A percentile compares a stretch with the other conserved stretches of the same genome.
Conservation (phyloP, 2,888 invertebrate species). For the Papilio gigon region DNA sequence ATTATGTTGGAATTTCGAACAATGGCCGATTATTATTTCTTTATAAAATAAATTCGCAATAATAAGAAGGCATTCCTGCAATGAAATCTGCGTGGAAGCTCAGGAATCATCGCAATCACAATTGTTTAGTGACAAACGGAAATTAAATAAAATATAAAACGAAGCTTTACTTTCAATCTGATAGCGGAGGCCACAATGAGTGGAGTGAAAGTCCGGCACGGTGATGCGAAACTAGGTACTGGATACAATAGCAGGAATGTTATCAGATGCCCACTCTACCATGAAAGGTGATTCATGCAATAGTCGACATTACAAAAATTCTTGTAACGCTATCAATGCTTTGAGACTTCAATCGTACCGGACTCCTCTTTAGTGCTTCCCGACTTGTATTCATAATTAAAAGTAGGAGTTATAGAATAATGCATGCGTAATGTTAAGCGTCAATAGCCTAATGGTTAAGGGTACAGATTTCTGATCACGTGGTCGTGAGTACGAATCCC, state of each 20-base stretch:
- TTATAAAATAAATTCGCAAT: not conserved
- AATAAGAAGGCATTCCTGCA: not conserved
- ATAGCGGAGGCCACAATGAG: slow-evolving; percentile 36
- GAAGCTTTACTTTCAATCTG: slow-evolving; percentile 37
- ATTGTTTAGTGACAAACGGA: slow-evolving; percentile 10
- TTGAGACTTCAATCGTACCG: slow-evolving; percentile 14
- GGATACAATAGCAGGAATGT: slow-evolving; percentile 34
- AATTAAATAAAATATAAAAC: slow-evolving; percentile 31
- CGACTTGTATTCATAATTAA: too few species aligned
- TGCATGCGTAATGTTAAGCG: too few species aligned
- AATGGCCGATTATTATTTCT: too few species aligned
- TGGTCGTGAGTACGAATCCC: too few species aligned
- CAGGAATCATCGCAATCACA: not conserved
- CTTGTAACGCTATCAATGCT: slow-evolving; percentile 16
- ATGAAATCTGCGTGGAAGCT: not conserved
- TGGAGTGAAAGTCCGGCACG: slow-evolving; percentile 37
- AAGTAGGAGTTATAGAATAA: too few species aligned
- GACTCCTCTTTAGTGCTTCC: not conserved
- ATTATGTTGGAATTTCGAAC: too few species aligned
- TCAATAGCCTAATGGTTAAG: too few species aligned
- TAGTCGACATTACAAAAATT: slow-evolving; percentile 20
- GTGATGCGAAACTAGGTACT: slow-evolving; percentile 35
- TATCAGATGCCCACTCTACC: slow-evolving; percentile 30
- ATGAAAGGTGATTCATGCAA: slow-evolving; percentile 24
- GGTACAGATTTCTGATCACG: too few species aligned